Conservation (phyloP, 2,888 invertebrate genomes). For the Hypomecis atomaria region DNA sequence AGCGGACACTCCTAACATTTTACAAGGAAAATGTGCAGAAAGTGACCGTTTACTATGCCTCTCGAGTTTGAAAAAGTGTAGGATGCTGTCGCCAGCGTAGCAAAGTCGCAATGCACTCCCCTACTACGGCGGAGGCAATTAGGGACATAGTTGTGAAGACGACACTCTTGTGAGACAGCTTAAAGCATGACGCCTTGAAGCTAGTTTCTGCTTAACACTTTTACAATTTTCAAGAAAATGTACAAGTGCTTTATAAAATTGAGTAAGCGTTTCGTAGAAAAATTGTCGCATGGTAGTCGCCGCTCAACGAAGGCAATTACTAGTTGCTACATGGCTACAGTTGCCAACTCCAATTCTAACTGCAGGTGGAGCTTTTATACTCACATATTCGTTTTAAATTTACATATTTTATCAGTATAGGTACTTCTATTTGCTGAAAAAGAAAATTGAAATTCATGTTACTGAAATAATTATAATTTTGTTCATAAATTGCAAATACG, state of each 20-base stretch:
- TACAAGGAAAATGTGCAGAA: slow-evolving; percentile 22
- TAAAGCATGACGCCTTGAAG: slow-evolving; percentile 1
- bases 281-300: slow-evolving; percentile 41
- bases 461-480: background rate
- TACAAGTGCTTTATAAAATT: slow-evolving; percentile 22
- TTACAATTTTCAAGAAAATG: slow-evolving; percentile 12
- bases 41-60: slow-evolving; percentile 12
- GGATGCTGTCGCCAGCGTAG: slow-evolving; percentile 1
- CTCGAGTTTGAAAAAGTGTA: slow-evolving; percentile 9
- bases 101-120: slow-evolving; percentile 1
- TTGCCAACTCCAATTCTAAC: slow-evolving; percentile 5
- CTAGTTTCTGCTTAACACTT: slow-evolving; percentile 1
- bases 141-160: slow-evolving; percentile 27
- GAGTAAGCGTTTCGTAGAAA: slow-evolving; percentile 35
- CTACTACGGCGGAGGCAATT: slow-evolving; percentile 15
- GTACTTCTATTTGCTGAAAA: too few relatives aligned
- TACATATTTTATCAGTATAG: too few relatives aligned
- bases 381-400: background rate
- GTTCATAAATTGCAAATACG: background rate
- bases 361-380: slow-evolving; percentile 12
- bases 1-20: slow-evolving; percentile 12
- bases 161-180: slow-evolving; percentile 23
- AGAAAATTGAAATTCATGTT: background rate
- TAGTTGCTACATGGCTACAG: slow-evolving; percentile 57
- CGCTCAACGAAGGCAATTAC: slow-evolving; percentile 72